Evolutionary conservation across 2,797 vertebrate genomes (phyloP).

Genomic region (Lutjanus argentimaculatus): DNA sequence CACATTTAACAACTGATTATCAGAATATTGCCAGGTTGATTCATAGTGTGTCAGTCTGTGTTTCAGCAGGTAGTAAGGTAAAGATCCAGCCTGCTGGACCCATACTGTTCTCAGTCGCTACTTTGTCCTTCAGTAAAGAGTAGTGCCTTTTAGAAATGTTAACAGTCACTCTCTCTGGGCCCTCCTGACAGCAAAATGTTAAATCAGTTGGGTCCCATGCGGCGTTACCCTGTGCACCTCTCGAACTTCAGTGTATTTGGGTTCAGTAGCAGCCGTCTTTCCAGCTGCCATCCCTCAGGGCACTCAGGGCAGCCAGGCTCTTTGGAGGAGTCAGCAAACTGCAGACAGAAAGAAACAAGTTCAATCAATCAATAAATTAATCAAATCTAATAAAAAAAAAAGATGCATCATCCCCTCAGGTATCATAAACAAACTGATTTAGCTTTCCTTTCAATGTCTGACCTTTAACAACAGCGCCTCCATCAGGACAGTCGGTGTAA

Average conservation of each 20-base stretch:
- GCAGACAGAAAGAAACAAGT: slow-evolving; percentile 26
- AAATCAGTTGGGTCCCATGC: slow-evolving; percentile 63
- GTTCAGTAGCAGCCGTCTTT: slow-evolving; percentile 96
- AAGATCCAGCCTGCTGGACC: slow-evolving; percentile 97
- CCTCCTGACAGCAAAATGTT: slow-evolving; percentile 45
- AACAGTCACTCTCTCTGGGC: slow-evolving; percentile 66
- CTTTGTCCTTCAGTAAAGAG: slow-evolving; percentile 40
- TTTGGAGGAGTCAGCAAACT: slow-evolving; percentile 98
- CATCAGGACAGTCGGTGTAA: slow-evolving; percentile 7
- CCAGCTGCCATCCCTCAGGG: slow-evolving; percentile 96
- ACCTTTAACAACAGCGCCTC: slow-evolving; percentile 9
- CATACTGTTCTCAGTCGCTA: slow-evolving; percentile 59
- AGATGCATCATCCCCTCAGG: neutral
- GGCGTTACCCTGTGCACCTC: slow-evolving; percentile 70
- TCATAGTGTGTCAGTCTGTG: slow-evolving; percentile 48
- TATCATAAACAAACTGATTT: neutral
- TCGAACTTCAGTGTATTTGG: slow-evolving; percentile 45
- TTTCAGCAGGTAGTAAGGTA: slow-evolving; percentile 63
- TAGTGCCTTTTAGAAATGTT: slow-evolving; percentile 57
- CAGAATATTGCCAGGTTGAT: slow-evolving; percentile 75
- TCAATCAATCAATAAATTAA: neutral
- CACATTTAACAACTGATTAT: slow-evolving; percentile 65
- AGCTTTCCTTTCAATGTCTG: neutral
- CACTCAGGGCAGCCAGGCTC: slow-evolving; percentile 93
- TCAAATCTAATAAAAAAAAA: neutral